Evolutionary conservation across 2,888 invertebrate genomes (phyloP).

Genomic region (Andrena flavipes): DNA sequence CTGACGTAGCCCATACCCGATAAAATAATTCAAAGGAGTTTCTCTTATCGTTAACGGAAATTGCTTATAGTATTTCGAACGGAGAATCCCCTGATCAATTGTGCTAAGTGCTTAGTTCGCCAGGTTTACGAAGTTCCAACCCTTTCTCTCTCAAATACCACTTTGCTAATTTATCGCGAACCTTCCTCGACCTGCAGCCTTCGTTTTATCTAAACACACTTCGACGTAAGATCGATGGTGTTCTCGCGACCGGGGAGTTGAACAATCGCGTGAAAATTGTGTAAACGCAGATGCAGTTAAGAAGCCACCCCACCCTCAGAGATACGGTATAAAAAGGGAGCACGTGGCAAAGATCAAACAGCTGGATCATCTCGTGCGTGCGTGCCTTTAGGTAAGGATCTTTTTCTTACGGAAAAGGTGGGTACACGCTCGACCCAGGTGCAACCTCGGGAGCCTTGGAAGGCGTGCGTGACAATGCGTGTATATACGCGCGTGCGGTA

Average conservation of each 20-base stretch:
- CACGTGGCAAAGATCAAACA: constrained; percentile 84
- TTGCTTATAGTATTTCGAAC: no score
- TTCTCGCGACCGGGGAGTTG: constrained; percentile 12
- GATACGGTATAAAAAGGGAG: constrained; percentile 72
- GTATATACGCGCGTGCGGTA: constrained; percentile 49
- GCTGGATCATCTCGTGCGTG: constrained; percentile 84
- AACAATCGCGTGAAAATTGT: constrained; percentile 69
- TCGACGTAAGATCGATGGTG: constrained; percentile 30
- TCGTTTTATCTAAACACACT: constrained; percentile 1
- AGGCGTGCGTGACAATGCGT: constrained; percentile 72
- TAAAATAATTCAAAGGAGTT: neutral
- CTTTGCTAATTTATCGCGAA: no score
- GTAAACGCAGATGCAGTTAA: constrained; percentile 77
- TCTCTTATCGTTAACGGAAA: no score
- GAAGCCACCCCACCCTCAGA: constrained; percentile 50
- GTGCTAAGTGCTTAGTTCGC: no score
- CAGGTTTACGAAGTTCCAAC: no score
- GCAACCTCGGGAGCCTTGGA: constrained; percentile 68
- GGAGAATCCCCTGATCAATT: no score
- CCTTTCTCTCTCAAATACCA: no score
- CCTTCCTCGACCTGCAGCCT: no score
- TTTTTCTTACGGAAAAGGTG: constrained; percentile 78
- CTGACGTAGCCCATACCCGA: neutral
- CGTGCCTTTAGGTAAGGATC: constrained; percentile 78
- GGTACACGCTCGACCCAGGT: constrained; percentile 69